These are phyloP conservation scores for Cyprinodon tularosa DNA, from an alignment of 2,113 vertebrate species.

Conservation along the genomic window DNA sequence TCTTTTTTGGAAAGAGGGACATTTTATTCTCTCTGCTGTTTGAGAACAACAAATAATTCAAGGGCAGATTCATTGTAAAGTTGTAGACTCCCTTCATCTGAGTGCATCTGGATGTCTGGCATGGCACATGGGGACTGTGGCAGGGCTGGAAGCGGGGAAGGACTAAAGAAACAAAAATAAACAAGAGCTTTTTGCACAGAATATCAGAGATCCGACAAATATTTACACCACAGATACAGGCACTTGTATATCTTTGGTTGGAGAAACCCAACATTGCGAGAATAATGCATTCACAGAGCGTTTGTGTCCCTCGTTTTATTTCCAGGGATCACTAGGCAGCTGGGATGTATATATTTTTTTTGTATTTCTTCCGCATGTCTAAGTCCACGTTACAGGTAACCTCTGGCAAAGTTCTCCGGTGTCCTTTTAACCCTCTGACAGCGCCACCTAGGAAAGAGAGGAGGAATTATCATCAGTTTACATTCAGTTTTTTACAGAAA, in stretches of 20 bases:
- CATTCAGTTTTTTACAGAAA: background rate
- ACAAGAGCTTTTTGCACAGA: constrained; percentile 56
- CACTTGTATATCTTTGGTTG: constrained; percentile 99
- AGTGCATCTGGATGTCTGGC: constrained; percentile 52
- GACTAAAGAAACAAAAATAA: constrained; percentile 40
- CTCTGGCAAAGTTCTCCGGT: constrained; percentile 67
- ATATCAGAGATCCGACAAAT: constrained; percentile 87
- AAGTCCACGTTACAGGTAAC: constrained; percentile 69
- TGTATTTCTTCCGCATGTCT: constrained; percentile 44
- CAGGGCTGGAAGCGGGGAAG: constrained; percentile 20
- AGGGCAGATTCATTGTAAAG: constrained; percentile 1
- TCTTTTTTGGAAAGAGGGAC: background rate
- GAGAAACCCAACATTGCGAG: constrained; percentile 96
- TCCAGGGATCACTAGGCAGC: constrained; percentile 87
- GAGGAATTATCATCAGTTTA: background rate
- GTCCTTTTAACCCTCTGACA: constrained; percentile 90
- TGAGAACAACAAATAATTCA: background rate
- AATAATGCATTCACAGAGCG: constrained; percentile 89
- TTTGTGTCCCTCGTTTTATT: constrained; percentile 79
- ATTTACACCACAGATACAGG: constrained; percentile 99
- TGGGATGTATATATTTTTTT: constrained; percentile 71
- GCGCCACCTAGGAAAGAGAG: constrained; percentile 83
- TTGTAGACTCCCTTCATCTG: constrained; percentile 21
- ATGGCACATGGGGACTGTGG: constrained; percentile 80
- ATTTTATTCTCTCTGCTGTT: background rate